phyloP scores from a whole-genome alignment of 2,888 invertebrate genomes.

The Sinohyriopsis cumingii region DNA sequence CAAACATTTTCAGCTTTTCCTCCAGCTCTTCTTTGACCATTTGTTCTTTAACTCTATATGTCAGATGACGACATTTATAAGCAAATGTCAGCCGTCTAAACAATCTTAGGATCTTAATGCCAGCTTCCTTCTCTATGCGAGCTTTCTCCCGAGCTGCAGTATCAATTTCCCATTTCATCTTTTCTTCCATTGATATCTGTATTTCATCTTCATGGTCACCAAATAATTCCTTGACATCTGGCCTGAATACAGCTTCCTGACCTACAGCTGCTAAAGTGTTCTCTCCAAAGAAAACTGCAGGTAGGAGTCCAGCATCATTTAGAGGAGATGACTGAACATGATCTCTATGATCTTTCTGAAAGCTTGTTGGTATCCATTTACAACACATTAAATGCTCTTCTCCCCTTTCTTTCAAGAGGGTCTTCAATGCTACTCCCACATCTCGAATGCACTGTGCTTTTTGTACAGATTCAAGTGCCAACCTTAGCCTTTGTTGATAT shows the following conservation, averaged over 20 bases:
- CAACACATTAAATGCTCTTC: conserved; percentile 17
- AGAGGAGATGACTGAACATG: no score
- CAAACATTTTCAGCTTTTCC: conserved; percentile 5
- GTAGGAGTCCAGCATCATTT: no score
- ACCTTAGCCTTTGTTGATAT: conserved; percentile 16
- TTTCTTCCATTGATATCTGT: no score
- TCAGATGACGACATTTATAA: conserved; percentile 4
- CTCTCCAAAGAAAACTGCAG: no score
- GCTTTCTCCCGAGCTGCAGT: no score
- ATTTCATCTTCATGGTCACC: no score
- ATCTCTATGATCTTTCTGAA: no score
- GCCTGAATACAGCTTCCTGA: no score
- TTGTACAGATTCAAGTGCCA: conserved; percentile 11
- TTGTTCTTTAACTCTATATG: conserved; percentile 17
- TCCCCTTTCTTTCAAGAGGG: conserved; percentile 18
- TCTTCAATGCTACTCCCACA: conserved; percentile 8
- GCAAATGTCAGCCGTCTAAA: background rate
- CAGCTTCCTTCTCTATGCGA: no score
- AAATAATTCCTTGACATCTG: no score
- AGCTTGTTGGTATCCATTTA: conserved; percentile 1
- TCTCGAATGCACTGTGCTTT: conserved; percentile 16
- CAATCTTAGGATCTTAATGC: background rate
- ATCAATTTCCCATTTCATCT: background rate
- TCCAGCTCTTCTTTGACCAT: conserved; percentile 32
- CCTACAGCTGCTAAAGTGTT: no score